Evolutionary conservation across 35 echinoderm and acorn worm genomes (phyloP), one percentile per base, ranked within the genome.

Genomic region (Ptychodera flava): DNA sequence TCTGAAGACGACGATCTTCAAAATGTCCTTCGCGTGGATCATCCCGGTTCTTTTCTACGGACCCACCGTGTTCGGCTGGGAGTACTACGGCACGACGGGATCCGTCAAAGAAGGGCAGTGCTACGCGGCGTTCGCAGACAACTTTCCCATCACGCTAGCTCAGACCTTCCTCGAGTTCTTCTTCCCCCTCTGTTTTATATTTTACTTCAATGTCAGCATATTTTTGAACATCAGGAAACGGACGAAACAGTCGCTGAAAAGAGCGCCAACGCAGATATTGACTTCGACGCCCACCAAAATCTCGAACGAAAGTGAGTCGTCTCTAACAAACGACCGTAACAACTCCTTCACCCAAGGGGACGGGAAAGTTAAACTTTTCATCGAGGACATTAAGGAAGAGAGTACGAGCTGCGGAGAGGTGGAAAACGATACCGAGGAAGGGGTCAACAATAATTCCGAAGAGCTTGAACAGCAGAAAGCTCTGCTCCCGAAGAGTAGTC

Each of bases 141-240:
- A 36, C 27, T 77, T 45, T 27, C 32, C 85, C 1, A 33, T 75
- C 30, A 86, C 37, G 15, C 36, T 86, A 0, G 29, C 14, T 31
- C 31, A 33, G 33, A 45, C 76, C 38, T 29, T 77, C 6, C 38
- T 86, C 16, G 76, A 32, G 33, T 86, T 86, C 53, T 37, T 36
- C 1, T 86, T 86, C 30, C 85, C 85, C 28, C 77, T 86, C 33
- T 52, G 52, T 1, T 33, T 86, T 29, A 75, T 86, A 29, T 33
- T 75, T 75, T 36, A 32, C 28, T 75, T 86, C 31, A 75, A 86
- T 52, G 27, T 86, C 85, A 37, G 85, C 36, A 86, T 86, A 31
- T 86, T 75, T 33, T 31, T 86, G 22, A 29, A 32, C 6, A 31
- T 86, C 64, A 52, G 45, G 22, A 86, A 86, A 64, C 45, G 45